Conservation (phyloP, 1,140 invertebrate genomes). For the Diabrotica virgifera region DNA sequence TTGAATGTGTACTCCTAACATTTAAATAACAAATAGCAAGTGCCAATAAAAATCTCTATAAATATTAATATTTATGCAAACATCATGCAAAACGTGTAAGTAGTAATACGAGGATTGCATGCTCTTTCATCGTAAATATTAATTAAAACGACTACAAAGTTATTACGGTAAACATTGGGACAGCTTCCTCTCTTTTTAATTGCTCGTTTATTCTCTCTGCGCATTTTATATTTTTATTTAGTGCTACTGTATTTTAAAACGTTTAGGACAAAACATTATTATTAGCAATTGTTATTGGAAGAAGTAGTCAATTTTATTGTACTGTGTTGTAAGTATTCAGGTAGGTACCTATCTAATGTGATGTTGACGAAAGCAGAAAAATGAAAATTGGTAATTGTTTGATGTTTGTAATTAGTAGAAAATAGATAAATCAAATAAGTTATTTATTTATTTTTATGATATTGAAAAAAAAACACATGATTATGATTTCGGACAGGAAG, state of each 20-base stretch:
- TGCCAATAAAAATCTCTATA: background rate
- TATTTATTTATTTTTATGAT: too few species aligned
- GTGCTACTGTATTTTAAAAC: background rate
- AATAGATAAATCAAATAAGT: too few species aligned
- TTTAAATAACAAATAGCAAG: background rate
- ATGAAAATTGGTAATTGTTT: too few species aligned
- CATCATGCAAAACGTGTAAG: slow-evolving; percentile 2
- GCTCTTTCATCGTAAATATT: background rate
- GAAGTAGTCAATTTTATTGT: too few species aligned
- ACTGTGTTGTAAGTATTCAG: too few species aligned
- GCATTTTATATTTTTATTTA: background rate
- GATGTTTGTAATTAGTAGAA: too few species aligned
- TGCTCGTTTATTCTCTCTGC: background rate
- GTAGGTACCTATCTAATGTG: too few species aligned
- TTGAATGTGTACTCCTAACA: background rate
- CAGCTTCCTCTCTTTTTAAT: slow-evolving; percentile 1
- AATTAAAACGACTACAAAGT: background rate
- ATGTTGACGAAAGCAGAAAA: too few species aligned
- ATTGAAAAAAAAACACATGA: too few species aligned
- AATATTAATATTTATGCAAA: slow-evolving; percentile 1
- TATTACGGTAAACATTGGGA: slow-evolving; percentile 2
- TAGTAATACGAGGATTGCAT: slow-evolving; percentile 2
- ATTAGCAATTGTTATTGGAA: too few species aligned
- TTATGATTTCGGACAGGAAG: too few species aligned
- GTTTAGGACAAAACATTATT: too few species aligned